A percentile compares a stretch with the other conserved stretches of the same genome.
Conservation (phyloP, 1,140 invertebrate species). For the Pseudomyrmex pallidus region DNA sequence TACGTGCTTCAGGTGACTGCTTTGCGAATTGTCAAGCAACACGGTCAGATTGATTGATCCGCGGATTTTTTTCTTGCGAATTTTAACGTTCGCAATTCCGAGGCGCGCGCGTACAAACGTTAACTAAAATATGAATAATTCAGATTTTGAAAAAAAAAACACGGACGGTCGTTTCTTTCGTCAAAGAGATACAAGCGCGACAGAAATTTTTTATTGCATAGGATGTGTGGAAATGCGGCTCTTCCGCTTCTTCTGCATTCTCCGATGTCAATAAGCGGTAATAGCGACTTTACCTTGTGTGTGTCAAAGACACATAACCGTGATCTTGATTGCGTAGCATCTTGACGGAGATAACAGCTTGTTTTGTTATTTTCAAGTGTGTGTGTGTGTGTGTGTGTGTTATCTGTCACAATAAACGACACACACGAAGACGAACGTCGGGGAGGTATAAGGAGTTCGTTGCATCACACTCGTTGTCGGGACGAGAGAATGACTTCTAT, state of each 20-base stretch:
- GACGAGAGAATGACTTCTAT: neutral
- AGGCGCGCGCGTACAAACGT: too few relatives aligned
- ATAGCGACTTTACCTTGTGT: slow-evolving; percentile 19
- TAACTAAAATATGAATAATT: neutral
- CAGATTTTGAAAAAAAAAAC: neutral
- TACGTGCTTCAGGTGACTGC: too few relatives aligned
- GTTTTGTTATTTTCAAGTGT: slow-evolving; percentile 12
- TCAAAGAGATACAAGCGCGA: neutral
- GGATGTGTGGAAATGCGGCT: neutral
- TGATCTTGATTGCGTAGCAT: slow-evolving; percentile 41
- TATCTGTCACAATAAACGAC: neutral
- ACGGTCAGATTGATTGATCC: too few relatives aligned
- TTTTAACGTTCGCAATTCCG: too few relatives aligned
- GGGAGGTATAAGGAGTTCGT: neutral
- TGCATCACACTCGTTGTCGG: neutral
- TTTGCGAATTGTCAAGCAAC: too few relatives aligned
- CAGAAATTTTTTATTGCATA: too few relatives aligned
- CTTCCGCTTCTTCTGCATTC: neutral
- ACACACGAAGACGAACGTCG: neutral
- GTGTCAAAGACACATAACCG: slow-evolving; percentile 36
- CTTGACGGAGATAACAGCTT: slow-evolving; percentile 6
- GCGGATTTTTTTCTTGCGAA: too few relatives aligned
- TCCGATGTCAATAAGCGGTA: slow-evolving; percentile 26
- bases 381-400: too few relatives aligned
- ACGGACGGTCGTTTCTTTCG: neutral